Percentiles rank a stretch among this genome's conserved stretches.
Conservation (phyloP, 2,797 vertebrate species). For the Amblyopsis hoosieri region DNA sequence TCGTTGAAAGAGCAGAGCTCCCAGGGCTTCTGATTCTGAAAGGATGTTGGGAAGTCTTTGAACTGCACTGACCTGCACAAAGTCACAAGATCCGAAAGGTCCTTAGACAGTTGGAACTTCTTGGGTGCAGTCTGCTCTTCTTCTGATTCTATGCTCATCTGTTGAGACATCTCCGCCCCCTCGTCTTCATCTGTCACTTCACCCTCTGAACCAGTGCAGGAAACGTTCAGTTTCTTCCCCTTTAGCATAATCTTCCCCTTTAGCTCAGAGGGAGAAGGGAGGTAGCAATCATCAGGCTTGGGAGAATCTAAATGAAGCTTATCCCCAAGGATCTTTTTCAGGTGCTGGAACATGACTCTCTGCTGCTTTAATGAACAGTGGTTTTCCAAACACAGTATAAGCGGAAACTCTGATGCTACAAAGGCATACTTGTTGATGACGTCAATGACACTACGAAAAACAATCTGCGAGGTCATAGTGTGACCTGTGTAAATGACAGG, state of each 20-base stretch:
- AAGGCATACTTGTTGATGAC: conserved; percentile 96
- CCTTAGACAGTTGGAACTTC: conserved; percentile 93
- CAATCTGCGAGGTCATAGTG: conserved; percentile 97
- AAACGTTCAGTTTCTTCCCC: conserved; percentile 89
- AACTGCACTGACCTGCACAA: conserved; percentile 96
- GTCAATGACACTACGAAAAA: conserved; percentile 94
- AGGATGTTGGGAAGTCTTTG: conserved; percentile 92
- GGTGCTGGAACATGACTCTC: conserved; percentile 94
- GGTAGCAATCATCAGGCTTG: conserved; percentile 88
- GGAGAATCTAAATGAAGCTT: conserved; percentile 85
- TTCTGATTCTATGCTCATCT: conserved; percentile 83
- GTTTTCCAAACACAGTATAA: conserved; percentile 95
- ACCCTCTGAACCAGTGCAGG: conserved; percentile 87
- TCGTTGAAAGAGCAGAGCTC: conserved; percentile 98
- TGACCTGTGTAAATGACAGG: conserved; percentile 97
- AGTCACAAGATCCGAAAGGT: conserved; percentile 94
- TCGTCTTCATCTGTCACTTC: conserved; percentile 98
- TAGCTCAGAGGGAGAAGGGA: conserved; percentile 88
- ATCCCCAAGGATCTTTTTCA: conserved; percentile 94
- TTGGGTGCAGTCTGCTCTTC: conserved; percentile 85
- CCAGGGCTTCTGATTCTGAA: conserved; percentile 96
- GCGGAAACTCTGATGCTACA: conserved; percentile 92
- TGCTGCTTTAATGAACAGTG: conserved; percentile 97
- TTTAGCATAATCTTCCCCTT: conserved; percentile 94
- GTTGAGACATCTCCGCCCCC: conserved; percentile 95